A percentile compares a stretch with the other conserved stretches of the same genome.
phyloP scores from a whole-genome alignment of 1,140 invertebrate genomes.

The honey bee (Apis mellifera) region Amel_HAv3.1 CM009945.2:7700501-7701000 shows the following conservation, averaged over 20 bases:
- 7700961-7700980: neutral
- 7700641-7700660: too few species aligned
- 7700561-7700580: neutral
- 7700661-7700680: too few species aligned
- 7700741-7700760: too few species aligned
- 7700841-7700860: neutral
- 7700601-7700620: too few species aligned
- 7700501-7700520: constrained; percentile 47
- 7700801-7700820: neutral
- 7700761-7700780: too few species aligned
- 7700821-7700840: neutral
- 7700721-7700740: too few species aligned
- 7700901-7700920: constrained; percentile 47
- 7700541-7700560: neutral
- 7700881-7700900: neutral
- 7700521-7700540: neutral
- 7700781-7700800: neutral
- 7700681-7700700: too few species aligned
- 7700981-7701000: too few species aligned
- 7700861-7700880: neutral
- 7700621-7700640: too few species aligned
- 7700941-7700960: constrained; percentile 28
- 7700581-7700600: too few species aligned
- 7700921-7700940: constrained; percentile 54
- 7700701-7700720: too few species aligned